Base-by-base conservation (phyloP, 1,140 invertebrate species). In the Drosophila mauritiana region DNA sequence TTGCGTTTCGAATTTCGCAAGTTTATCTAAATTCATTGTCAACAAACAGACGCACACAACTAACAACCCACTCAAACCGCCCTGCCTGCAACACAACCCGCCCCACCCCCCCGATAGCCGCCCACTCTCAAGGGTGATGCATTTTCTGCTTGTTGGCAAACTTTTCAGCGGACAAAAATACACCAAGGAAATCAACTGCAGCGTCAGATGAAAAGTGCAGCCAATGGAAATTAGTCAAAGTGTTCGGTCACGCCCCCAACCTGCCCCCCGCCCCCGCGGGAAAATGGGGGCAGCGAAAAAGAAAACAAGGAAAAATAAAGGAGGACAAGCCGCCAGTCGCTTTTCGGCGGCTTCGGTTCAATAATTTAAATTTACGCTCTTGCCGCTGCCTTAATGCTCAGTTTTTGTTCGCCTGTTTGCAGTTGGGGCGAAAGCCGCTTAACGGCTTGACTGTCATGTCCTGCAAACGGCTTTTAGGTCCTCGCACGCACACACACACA, bases 11-110 rank as follows among this genome's bases (percentile, higher is more conserved):
- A 86, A 86, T 88, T 86, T 86, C 72, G 52, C 75, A 86, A 86
- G 83, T 86, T 86, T 86, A 86, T 86, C 83, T 86, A 86, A 86
- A 86, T 88, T 88, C 83, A 86, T 88, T 86, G 83, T 86, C 83
- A 88, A 88, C 83, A 86, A 86, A 86, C 81, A 85, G 77, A 73
- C 73, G 43, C 42, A 45, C 57, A 45, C 54, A 58, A 34, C 36
- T 8, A 56, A 12, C 42, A 11, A 45, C 2, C 31, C 37, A 31
- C 34, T n/a, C 63, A 31, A 36, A 40, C n/a, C 37, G 7, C 27
- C 27, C 27, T 17, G 17, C 17, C 17, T 17, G 17, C 17, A 22
- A 22, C 12, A 15, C 1, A 25, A 7, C 11, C 5, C 17, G 17
- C 15, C 7, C 8, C n/a, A 10, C 11, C 15, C 12, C 10, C 34